Conservation (phyloP, 2,113 vertebrate genomes). For the Sylvia atricapilla region DNA sequence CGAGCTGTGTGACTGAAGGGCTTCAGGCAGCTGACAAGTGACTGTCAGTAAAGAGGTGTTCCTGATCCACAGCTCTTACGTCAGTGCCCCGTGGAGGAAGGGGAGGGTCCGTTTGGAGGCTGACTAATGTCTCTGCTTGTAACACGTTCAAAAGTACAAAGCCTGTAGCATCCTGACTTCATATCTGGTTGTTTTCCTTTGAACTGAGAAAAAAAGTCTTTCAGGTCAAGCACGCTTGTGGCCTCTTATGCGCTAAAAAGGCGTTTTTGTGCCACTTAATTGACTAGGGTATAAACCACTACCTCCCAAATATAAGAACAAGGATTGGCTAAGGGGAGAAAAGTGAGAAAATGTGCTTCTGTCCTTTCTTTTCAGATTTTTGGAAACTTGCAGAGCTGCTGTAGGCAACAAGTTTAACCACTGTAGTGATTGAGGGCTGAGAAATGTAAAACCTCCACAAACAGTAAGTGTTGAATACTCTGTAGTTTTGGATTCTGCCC, state of each 20-base stretch:
- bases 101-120: neutral
- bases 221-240: neutral
- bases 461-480: neutral
- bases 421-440: neutral
- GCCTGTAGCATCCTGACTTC: neutral
- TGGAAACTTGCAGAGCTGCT: neutral
- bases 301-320: neutral
- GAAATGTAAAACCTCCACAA: neutral
- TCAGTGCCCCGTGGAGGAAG: neutral
- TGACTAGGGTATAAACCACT: neutral
- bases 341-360: neutral
- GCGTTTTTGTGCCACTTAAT: neutral
- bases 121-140: neutral
- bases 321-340: neutral
- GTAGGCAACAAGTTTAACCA: neutral
- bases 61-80: neutral
- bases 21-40: neutral
- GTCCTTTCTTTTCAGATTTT: neutral
- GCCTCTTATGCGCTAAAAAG: neutral
- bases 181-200: neutral
- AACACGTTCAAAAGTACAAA: neutral
- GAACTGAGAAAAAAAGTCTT: neutral
- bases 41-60: neutral
- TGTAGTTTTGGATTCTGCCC: neutral
- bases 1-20: neutral